Conservation (phyloP, 1,140 invertebrate genomes). For the Paralvinella palmiformis region DNA sequence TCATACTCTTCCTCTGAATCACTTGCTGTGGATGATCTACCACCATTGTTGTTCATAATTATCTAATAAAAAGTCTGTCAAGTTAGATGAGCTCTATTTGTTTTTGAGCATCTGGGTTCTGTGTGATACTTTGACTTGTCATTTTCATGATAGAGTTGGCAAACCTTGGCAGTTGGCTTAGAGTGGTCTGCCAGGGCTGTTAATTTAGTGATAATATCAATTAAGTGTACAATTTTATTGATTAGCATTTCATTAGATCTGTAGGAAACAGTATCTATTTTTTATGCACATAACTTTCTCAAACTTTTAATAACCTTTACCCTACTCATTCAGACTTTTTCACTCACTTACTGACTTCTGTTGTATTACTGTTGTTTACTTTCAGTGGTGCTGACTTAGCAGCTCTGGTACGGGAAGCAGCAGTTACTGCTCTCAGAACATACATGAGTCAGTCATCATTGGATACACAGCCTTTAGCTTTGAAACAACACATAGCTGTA, state of each 20-base stretch:
- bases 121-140: too few relatives aligned
- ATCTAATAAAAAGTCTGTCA: too few relatives aligned
- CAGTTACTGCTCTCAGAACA: slow-evolving; percentile 65
- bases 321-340: neutral
- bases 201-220: neutral
- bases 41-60: too few relatives aligned
- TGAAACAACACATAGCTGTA: slow-evolving; percentile 52
- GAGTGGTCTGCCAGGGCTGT: too few relatives aligned
- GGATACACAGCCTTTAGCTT: slow-evolving; percentile 32
- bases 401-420: slow-evolving; percentile 76
- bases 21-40: too few relatives aligned
- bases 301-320: neutral
- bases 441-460: slow-evolving; percentile 44
- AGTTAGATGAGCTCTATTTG: too few relatives aligned
- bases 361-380: slow-evolving; percentile 22
- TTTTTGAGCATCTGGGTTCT: neutral
- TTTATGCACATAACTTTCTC: neutral
- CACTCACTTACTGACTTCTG: neutral
- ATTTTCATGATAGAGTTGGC: too few relatives aligned
- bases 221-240: too few relatives aligned
- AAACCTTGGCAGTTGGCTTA: too few relatives aligned
- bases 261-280: too few relatives aligned
- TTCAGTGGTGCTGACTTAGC: slow-evolving; percentile 80
- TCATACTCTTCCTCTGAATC: too few relatives aligned
- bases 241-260: too few relatives aligned